Percentiles rank a stretch among this genome's conserved stretches.
Evolutionary conservation across 2,888 invertebrate species (phyloP).

Genomic region (Cryptocephalus moraei): DNA sequence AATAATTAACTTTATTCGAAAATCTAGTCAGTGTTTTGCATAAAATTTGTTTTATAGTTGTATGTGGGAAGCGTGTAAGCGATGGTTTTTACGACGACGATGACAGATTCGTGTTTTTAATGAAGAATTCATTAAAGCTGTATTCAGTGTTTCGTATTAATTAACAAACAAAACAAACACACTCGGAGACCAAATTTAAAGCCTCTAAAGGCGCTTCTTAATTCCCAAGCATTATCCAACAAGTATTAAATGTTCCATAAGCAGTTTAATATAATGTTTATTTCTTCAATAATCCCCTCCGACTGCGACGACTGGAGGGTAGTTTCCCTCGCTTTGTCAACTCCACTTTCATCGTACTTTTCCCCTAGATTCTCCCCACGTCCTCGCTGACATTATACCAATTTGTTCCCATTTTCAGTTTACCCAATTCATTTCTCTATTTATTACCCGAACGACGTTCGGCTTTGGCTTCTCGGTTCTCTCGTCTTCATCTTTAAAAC

Average conservation of each 20-base stretch:
- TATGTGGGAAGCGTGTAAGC: too few species aligned
- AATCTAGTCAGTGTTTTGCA: too few species aligned
- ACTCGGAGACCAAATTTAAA: too few species aligned
- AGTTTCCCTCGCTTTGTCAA: slow-evolving; percentile 13
- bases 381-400: slow-evolving; percentile 23
- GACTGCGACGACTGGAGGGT: slow-evolving; percentile 11
- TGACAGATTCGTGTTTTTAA: too few species aligned
- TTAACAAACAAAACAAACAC: too few species aligned
- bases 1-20: too few species aligned
- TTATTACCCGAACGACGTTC: slow-evolving; percentile 19
- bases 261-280: slow-evolving; percentile 26
- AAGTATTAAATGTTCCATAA: slow-evolving; percentile 19
- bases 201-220: not conserved
- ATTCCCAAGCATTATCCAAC: slow-evolving; percentile 4
- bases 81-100: too few species aligned
- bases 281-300: slow-evolving; percentile 20
- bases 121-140: too few species aligned
- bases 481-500: slow-evolving; percentile 13
- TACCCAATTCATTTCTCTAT: slow-evolving; percentile 26
- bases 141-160: too few species aligned
- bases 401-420: slow-evolving; percentile 26
- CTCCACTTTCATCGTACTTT: slow-evolving; percentile 2
- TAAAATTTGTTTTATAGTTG: too few species aligned
- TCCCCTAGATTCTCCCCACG: slow-evolving; percentile 22
- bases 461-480: slow-evolving; percentile 6